Conservation (phyloP, 2,888 invertebrate species). For the Cremastinae sp. region DNA sequence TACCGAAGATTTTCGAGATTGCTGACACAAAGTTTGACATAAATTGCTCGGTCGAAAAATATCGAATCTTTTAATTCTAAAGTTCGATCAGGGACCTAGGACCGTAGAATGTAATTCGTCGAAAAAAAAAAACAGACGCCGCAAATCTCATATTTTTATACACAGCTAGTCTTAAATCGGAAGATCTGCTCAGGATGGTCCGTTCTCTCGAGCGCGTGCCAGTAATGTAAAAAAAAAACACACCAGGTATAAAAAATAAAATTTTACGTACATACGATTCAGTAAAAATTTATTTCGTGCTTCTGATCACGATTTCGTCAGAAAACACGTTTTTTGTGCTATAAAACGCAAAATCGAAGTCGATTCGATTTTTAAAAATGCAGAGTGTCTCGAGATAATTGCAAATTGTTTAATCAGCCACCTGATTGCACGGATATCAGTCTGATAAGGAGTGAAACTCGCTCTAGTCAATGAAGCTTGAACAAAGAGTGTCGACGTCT, state of each 20-base stretch:
- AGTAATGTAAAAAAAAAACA: slow-evolving; percentile 55
- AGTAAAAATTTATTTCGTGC: slow-evolving; percentile 8
- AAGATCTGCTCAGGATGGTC: slow-evolving; percentile 3
- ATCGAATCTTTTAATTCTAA: too few relatives aligned
- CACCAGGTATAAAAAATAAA: slow-evolving; percentile 52
- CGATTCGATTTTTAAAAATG: too few relatives aligned
- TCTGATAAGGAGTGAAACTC: not conserved
- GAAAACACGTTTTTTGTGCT: slow-evolving; percentile 6
- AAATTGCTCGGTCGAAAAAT: too few relatives aligned
- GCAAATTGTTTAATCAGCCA: slow-evolving; percentile 3
- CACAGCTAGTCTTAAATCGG: too few relatives aligned
- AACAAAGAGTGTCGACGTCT: slow-evolving; percentile 64
- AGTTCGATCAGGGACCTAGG: too few relatives aligned
- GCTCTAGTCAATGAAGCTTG: slow-evolving; percentile 67
- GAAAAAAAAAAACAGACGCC: too few relatives aligned
- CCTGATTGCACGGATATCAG: not conserved
- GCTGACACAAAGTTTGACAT: too few relatives aligned
- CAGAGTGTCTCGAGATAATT: too few relatives aligned
- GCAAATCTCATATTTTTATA: too few relatives aligned
- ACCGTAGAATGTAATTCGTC: not conserved
- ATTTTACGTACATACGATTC: slow-evolving; percentile 29
- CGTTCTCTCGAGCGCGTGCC: slow-evolving; percentile 13
- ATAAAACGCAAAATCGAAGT: not conserved
- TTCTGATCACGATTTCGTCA: slow-evolving; percentile 17
- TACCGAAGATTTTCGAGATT: too few relatives aligned